Conservation (phyloP, 2,888 invertebrate genomes). For the Hypomecis punctinalis region DNA sequence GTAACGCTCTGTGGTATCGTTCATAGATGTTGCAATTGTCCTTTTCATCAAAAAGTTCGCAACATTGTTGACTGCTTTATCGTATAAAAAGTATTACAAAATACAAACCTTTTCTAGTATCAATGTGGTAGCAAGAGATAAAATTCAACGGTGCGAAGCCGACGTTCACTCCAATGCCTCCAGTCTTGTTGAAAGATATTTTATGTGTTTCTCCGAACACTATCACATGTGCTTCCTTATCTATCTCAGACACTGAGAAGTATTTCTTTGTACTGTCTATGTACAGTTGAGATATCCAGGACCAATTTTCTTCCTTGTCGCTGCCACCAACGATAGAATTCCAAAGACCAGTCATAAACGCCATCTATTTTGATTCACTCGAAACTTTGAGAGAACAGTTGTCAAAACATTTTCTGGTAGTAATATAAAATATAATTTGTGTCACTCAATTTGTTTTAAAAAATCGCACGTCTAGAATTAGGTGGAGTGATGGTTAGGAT, state of each 20-base stretch:
- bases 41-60: too few relatives aligned
- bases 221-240: slow-evolving; percentile 85
- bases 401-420: slow-evolving; percentile 29
- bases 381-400: slow-evolving; percentile 35
- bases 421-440: slow-evolving; percentile 30
- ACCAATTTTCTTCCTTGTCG: slow-evolving; percentile 73
- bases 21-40: too few relatives aligned
- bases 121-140: slow-evolving; percentile 86
- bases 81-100: not conserved
- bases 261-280: slow-evolving; percentile 85
- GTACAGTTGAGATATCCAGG: slow-evolving; percentile 80
- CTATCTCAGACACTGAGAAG: slow-evolving; percentile 87
- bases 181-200: slow-evolving; percentile 75
- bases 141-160: slow-evolving; percentile 86
- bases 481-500: slow-evolving; percentile 13
- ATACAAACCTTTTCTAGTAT: slow-evolving; percentile 87
- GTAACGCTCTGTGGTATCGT: too few relatives aligned
- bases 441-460: slow-evolving; percentile 23
- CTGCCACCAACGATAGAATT: slow-evolving; percentile 77
- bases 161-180: slow-evolving; percentile 83
- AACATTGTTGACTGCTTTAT: too few relatives aligned
- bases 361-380: slow-evolving; percentile 72
- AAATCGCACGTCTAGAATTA: slow-evolving; percentile 12
- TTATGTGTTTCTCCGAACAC: slow-evolving; percentile 84
- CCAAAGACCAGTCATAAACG: slow-evolving; percentile 81